phyloP scores from a whole-genome alignment of 2,113 vertebrate species.

The Mobula birostris region DNA sequence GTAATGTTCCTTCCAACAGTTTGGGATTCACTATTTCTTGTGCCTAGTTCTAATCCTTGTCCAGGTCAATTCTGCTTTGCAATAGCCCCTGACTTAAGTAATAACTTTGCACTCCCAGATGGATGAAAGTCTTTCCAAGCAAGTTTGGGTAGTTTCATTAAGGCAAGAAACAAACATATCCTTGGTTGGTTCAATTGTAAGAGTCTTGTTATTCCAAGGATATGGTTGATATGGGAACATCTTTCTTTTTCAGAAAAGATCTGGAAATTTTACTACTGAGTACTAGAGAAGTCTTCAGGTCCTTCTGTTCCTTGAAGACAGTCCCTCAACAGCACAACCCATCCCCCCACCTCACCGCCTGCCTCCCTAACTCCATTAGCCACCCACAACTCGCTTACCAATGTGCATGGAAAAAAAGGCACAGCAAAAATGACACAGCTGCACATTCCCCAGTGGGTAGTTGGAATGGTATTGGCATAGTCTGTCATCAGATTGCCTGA shows the following conservation, averaged over 20 bases:
- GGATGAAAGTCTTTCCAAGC: not conserved
- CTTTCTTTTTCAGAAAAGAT: too few species aligned
- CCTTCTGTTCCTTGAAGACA: not conserved
- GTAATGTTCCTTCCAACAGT: not conserved
- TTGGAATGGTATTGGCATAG: constrained; percentile 11
- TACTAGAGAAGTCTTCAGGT: not conserved
- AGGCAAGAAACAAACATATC: not conserved
- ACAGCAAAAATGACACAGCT: not conserved
- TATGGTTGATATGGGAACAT: not conserved
- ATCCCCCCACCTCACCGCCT: not conserved
- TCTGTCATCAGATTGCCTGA: not conserved
- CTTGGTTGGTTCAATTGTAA: not conserved
- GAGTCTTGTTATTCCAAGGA: not conserved
- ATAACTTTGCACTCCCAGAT: not conserved
- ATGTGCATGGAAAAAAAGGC: not conserved
- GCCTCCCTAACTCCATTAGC: too few species aligned
- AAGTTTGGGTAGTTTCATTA: not conserved
- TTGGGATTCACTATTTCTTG: not conserved
- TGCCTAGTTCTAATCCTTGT: not conserved
- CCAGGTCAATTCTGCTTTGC: not conserved
- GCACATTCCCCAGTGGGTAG: constrained; percentile 2
- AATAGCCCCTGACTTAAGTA: not conserved
- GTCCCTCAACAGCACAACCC: not conserved
- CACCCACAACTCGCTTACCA: too few species aligned
- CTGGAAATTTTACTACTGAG: not conserved